Conservation (phyloP, 2,113 vertebrate species). For the Cyphomyrus discorhynchus region DNA sequence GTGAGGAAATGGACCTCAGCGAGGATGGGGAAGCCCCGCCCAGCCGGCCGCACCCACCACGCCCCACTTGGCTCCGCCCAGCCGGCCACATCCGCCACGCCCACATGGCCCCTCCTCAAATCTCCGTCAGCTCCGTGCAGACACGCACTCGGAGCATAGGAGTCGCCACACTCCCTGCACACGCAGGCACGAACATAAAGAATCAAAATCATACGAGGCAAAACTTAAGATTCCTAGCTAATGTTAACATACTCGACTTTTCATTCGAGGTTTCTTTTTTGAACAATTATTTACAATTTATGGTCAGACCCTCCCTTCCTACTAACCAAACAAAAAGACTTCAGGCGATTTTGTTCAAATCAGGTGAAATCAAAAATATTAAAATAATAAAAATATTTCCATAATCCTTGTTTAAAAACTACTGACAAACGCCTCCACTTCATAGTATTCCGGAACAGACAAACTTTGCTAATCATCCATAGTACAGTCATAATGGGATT, state of each 20-base stretch:
- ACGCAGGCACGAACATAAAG: slow-evolving; percentile 33
- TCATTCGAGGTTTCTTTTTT: slow-evolving; percentile 29
- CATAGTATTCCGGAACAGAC: background rate
- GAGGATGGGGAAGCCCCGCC: background rate
- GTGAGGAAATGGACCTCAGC: background rate
- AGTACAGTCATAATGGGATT: background rate
- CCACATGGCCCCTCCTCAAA: background rate
- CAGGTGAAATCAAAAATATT: slow-evolving; percentile 26
- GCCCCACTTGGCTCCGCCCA: background rate
- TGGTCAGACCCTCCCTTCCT: slow-evolving; percentile 27
- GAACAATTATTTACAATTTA: slow-evolving; percentile 51
- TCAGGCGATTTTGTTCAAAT: slow-evolving; percentile 17
- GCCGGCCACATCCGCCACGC: background rate
- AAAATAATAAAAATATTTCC: slow-evolving; percentile 23
- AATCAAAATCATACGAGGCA: slow-evolving; percentile 41
- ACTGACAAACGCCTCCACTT: slow-evolving; percentile 9
- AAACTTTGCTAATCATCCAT: background rate
- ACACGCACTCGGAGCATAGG: background rate
- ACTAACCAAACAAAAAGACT: background rate
- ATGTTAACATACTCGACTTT: slow-evolving; percentile 35
- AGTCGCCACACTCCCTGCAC: background rate
- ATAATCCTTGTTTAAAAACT: slow-evolving; percentile 21
- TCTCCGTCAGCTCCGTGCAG: background rate
- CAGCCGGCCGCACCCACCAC: background rate
- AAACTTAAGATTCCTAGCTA: slow-evolving; percentile 45